Evolutionary conservation across 2,113 vertebrate species (phyloP), one percentile per base, ranked within the genome.

Genomic region (Sapajus apella): DNA sequence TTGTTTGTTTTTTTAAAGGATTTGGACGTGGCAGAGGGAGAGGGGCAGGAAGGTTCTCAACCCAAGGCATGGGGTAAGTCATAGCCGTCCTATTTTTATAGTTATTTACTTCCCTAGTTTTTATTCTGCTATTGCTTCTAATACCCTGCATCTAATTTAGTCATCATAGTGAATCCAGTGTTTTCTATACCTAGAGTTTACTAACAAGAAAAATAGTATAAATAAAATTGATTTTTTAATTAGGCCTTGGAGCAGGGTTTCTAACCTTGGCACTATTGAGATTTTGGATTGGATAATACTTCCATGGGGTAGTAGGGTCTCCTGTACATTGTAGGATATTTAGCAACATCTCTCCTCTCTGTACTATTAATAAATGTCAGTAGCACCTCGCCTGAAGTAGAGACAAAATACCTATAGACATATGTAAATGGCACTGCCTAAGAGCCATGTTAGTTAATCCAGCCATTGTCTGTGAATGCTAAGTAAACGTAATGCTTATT

Each of bases 11-110:
- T 97, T 83, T 93, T 93, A 16, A 97, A 99, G 99, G 99, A 91
- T 99, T 98, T 98, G 99, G 98, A 96, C 99, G 99, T 95, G 99
- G 99, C 94, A 99, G 99, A 99, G 99, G 99, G 96, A 99, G 99
- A 99, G 99, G 99, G 98, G 97, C 97, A 56, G 99, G 99, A 97
- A 99, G 99, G 98, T 99, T 99, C 98, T 99, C 99, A 98, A 98
- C 99, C 90, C 99, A 99, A 98, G 99, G 99, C 98, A 99, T 99
- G 99, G 99, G 99, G 99, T 99, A 99, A 99, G 99, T 98, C 93
- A 97, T 14, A 89, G 37, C 45, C 20, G 55, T 89, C 18, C 5
- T 82, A 1, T 64, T 84, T 96, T 75, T 86, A 40, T 66, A 87
- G 10, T 84, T 81, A 70, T 1, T 93, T 43, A n/a, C 21, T 64